Evolutionary conservation across 2,797 vertebrate genomes (phyloP).

Genomic region (Caiman crocodilus): DNA sequence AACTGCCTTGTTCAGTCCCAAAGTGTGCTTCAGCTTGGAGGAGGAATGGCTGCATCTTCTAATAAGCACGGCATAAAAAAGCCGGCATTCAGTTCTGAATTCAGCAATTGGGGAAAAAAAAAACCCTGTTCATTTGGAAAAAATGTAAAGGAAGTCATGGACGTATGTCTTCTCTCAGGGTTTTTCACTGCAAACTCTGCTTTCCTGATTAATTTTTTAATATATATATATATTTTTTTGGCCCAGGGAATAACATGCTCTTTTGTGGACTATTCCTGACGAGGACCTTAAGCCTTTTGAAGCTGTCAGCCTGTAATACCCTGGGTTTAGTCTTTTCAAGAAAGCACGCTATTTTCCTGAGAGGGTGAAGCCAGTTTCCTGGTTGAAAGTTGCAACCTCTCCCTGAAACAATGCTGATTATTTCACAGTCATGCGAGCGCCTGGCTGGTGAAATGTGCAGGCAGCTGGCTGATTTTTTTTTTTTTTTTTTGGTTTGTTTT

Average conservation of each 20-base stretch:
- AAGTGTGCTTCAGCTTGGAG: background rate
- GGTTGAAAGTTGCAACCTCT: slow-evolving; percentile 71
- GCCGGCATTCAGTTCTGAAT: slow-evolving; percentile 15
- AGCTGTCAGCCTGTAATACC: slow-evolving; percentile 72
- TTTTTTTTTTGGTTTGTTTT: background rate
- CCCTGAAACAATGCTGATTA: slow-evolving; percentile 74
- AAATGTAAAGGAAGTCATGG: slow-evolving; percentile 60
- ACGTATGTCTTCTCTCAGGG: slow-evolving; percentile 53
- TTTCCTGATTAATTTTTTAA: slow-evolving; percentile 38
- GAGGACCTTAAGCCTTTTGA: slow-evolving; percentile 67
- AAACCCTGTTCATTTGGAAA: slow-evolving; percentile 29
- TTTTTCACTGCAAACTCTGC: slow-evolving; percentile 28
- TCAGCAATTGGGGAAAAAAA: slow-evolving; percentile 40
- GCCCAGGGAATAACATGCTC: slow-evolving; percentile 43
- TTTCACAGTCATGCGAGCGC: slow-evolving; percentile 71
- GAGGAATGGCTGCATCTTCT: background rate
- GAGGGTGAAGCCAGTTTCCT: slow-evolving; percentile 59
- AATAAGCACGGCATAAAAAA: slow-evolving; percentile 22
- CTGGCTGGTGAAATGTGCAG: slow-evolving; percentile 69
- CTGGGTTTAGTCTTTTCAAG: slow-evolving; percentile 58
- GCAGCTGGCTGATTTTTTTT: background rate
- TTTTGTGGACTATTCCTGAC: slow-evolving; percentile 50
- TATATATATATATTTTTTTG: too few relatives aligned
- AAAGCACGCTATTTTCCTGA: slow-evolving; percentile 60
- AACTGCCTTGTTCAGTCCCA: slow-evolving; percentile 15